phyloP scores from a whole-genome alignment of 2,888 invertebrate genomes.

The Linnaemya tessellans region DNA sequence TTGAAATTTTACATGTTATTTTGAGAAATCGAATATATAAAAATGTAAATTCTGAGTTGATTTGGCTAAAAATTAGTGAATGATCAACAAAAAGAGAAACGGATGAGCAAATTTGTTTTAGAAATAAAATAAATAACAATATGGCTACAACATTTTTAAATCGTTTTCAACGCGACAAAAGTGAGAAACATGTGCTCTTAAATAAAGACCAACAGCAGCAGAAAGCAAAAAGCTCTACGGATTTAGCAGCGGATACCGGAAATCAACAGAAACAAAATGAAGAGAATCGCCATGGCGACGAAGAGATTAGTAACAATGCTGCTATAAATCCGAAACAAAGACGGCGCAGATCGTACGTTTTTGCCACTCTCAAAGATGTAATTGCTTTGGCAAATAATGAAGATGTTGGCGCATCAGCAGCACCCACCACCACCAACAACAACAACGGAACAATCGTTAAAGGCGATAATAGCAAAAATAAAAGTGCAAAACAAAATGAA shows the following conservation, averaged over 20 bases:
- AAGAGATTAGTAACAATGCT: slow-evolving; percentile 38
- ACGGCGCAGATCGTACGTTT: slow-evolving; percentile 68
- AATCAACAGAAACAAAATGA: slow-evolving; percentile 62
- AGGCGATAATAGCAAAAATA: slow-evolving; percentile 60
- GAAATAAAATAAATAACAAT: slow-evolving; percentile 30
- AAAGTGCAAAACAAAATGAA: slow-evolving; percentile 60
- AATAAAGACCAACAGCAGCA: slow-evolving; percentile 73
- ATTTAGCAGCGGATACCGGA: slow-evolving; percentile 52
- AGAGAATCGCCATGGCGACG: slow-evolving; percentile 53
- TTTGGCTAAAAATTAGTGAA: not conserved
- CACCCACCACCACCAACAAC: slow-evolving; percentile 65
- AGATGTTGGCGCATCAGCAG: slow-evolving; percentile 45
- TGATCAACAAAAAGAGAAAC: not conserved
- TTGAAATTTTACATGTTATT: not conserved
- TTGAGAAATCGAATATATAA: not conserved
- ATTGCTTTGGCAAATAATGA: slow-evolving; percentile 61
- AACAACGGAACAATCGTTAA: slow-evolving; percentile 38
- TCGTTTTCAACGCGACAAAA: slow-evolving; percentile 81
- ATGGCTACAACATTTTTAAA: slow-evolving; percentile 80
- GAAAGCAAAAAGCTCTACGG: slow-evolving; percentile 53
- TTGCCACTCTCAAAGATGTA: slow-evolving; percentile 70
- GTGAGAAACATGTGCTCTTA: slow-evolving; percentile 79
- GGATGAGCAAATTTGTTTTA: not conserved
- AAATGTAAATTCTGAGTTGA: slow-evolving; percentile 23
- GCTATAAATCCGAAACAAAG: slow-evolving; percentile 73